phyloP scores from a whole-genome alignment of 2,113 vertebrate genomes.

The Epinephelus lanceolatus region DNA sequence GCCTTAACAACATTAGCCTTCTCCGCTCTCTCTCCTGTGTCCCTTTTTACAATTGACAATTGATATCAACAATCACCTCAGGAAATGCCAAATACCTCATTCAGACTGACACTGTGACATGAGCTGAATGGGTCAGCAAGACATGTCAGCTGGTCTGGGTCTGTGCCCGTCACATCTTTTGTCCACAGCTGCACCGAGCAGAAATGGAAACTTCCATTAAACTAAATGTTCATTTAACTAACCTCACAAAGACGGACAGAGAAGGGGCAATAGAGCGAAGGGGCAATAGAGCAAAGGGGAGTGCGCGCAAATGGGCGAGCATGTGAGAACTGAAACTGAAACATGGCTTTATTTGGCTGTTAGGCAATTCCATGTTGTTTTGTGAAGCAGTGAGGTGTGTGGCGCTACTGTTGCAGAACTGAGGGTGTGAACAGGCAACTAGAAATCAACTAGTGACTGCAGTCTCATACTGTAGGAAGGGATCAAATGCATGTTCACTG shows the following conservation, averaged over 20 bases:
- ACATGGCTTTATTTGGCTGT: neutral
- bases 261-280: neutral
- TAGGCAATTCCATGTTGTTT: neutral
- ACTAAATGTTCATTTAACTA: constrained; percentile 3
- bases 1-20: neutral
- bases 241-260: neutral
- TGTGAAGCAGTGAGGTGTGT: neutral
- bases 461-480: neutral
- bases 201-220: neutral
- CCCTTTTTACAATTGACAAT: neutral
- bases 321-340: constrained; percentile 36
- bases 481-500: neutral
- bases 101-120: neutral
- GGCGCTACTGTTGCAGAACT: neutral
- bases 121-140: neutral
- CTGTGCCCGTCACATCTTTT: neutral
- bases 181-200: neutral
- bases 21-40: neutral
- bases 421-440: neutral
- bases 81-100: neutral
- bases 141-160: neutral
- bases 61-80: neutral
- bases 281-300: neutral
- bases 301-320: neutral
- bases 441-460: neutral